Evolutionary conservation across 2,888 invertebrate genomes (phyloP), one percentile per base, ranked within the genome.

Genomic region (Hyposoter didymator): DNA sequence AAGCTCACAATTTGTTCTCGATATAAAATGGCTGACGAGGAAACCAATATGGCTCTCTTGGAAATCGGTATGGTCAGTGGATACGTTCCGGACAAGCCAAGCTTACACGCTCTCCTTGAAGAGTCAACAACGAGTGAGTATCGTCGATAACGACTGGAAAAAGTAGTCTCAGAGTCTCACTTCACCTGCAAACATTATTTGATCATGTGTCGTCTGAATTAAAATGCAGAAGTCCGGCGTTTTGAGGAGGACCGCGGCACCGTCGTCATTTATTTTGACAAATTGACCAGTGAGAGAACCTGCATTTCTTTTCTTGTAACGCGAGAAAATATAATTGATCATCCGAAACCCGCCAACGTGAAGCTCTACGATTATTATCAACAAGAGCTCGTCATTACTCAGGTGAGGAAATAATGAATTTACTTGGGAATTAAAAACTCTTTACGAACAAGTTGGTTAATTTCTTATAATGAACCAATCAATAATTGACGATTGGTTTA

Each of bases 301-400:
- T 95, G 95, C 84, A 91, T 95, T 28, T 93, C 94, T 1, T 95
- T 95, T 88, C 92, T 93, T 47, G 32, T 64, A 19, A 43, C 66
- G 52, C 94, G 95, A 84, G 94, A 94, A 85, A 91, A 92, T 43
- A 88, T 94, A 14, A 94, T 95, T 2, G 94, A 95, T 84, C 92
- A 93, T 73, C 93, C 94, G 10, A 93, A 94, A 32, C 95, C 96
- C 0, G 96, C 96, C 0, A 94, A 95, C 84, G 95, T 95, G 2
- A 95, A 95, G 82, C 91, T 96, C 0, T 94, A 95, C 72, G 96
- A 97, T 93, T 97, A 97, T 89, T 97, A 96, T 89, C 95, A 95
- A 67, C 96, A 96, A 0, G 94, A 94, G 76, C 91, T 95, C 35
- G 94, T 94, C 32, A 94, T 95, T 74, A 94, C 95, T 0, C 95